Conservation (phyloP, 30 jellyfish, hydroid and myxozoan species). For the Aurelia sp. region DNA sequence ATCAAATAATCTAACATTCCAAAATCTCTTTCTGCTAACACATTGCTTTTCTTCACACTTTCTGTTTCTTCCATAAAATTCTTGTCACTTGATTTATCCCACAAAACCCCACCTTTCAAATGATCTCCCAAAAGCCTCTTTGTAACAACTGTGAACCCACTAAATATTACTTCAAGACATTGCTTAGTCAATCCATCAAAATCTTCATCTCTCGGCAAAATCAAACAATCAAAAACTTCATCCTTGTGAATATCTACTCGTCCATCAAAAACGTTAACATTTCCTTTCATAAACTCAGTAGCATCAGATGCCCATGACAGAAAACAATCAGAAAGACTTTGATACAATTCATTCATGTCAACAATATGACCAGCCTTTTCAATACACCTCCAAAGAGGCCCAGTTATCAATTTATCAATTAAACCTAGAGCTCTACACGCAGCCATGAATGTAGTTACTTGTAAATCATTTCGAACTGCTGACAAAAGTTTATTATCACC, state of each 20-base stretch:
- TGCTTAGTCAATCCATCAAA: not conserved
- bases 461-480: no score
- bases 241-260: not conserved
- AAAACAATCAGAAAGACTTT: not conserved
- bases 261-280: not conserved
- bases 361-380: not conserved
- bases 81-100: not conserved
- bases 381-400: no score
- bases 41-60: constrained; percentile 8
- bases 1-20: constrained; percentile 5
- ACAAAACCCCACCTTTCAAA: not conserved
- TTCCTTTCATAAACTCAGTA: constrained; percentile 9
- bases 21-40: not conserved
- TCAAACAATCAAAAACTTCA: no score
- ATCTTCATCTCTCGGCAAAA: not conserved
- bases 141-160: not conserved
- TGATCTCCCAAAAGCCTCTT: constrained; percentile 11
- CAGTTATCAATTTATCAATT: no score
- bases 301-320: not conserved
- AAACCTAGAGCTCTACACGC: no score
- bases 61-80: not conserved
- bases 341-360: not conserved
- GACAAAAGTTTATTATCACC: no score
- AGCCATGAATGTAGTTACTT: no score
- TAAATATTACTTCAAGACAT: not conserved